Base-by-base conservation (phyloP, 2,888 invertebrate species). In the Hydraecia micacea region DNA sequence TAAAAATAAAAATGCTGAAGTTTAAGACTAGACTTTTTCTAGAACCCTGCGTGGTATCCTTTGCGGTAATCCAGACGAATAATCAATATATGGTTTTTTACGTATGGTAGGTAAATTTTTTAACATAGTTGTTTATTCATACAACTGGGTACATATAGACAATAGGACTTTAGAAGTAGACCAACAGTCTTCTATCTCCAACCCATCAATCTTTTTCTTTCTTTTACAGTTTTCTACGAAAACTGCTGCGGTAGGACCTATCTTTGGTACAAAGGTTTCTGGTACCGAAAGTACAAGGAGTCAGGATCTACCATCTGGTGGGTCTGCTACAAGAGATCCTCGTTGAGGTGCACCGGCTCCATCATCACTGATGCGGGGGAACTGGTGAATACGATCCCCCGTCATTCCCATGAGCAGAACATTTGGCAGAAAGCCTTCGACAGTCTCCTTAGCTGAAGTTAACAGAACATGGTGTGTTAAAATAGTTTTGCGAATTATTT, bases 261-360 rank as follows among this genome's bases (percentile, higher is more conserved):
- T 60, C 81, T 88, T 21, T 88, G 88, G 90, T 70, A 88, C 72
- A 85, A 85, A 73, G 79, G 83, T 0, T 88, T 87, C 70, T 90
- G 91, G 84, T 93, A 90, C 74, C 89, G 87, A 36, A 88, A 91
- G 69, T 88, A 87, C 2, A 88, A 89, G 9, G 84, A 79, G 7
- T 86, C 88, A 32, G 90, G 89, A 1, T 42, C 75, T 39, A 92
- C 90, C 18, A 89, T 88, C 28, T 89, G 91, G 90, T 93, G 93
- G 93, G 88, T 90, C 15, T 93, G 93, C 75, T 88, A 91, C 69
- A 92, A 91, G 79, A 84, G 91, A 7, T 87, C 90, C 6, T 85
- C 87, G 6, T 82, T 83, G 8, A 88, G 86, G 21, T 93, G 93
- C 67, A 88, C 86, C 1, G 92, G 91, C 0, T 89, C 90, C 42